Conservation (phyloP, 1,140 invertebrate genomes). For the Nomia melanderi region DNA sequence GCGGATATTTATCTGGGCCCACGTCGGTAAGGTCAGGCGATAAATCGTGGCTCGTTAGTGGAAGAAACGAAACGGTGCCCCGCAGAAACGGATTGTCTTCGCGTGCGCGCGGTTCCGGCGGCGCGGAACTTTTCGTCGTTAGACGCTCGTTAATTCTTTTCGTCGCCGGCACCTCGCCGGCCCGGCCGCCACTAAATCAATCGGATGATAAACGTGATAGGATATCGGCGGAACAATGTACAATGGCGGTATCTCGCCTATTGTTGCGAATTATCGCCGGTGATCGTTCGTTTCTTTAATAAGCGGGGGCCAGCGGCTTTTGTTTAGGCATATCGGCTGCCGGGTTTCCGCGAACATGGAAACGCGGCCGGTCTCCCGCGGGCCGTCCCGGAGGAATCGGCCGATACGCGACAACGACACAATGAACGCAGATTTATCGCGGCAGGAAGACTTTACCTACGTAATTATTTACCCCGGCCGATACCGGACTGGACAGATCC, state of each 20-base stretch:
- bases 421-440: constrained; percentile 45
- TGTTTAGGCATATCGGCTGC: constrained; percentile 25
- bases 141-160: constrained; percentile 8
- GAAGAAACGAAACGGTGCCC: background rate
- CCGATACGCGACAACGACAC: background rate
- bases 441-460: constrained; percentile 37
- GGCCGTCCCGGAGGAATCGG: constrained; percentile 9
- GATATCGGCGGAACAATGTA: constrained; percentile 34
- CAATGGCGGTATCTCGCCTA: constrained; percentile 45
- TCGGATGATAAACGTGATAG: constrained; percentile 42
- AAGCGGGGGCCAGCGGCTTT: constrained; percentile 26
- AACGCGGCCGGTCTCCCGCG: constrained; percentile 3
- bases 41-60: constrained; percentile 30
- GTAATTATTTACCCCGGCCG: constrained; percentile 49
- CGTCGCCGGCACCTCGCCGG: background rate
- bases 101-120: constrained; percentile 7
- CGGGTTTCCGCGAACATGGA: constrained; percentile 35
- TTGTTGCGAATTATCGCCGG: constrained; percentile 44
- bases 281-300: constrained; percentile 49
- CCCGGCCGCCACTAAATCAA: constrained; percentile 28
- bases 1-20: background rate
- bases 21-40: constrained; percentile 1
- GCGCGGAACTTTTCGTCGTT: background rate
- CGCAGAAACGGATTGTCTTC: background rate
- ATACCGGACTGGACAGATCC: constrained; percentile 2